phyloP scores from a whole-genome alignment of 2,797 vertebrate genomes.

The Melanotaenia trifasciata region DNA sequence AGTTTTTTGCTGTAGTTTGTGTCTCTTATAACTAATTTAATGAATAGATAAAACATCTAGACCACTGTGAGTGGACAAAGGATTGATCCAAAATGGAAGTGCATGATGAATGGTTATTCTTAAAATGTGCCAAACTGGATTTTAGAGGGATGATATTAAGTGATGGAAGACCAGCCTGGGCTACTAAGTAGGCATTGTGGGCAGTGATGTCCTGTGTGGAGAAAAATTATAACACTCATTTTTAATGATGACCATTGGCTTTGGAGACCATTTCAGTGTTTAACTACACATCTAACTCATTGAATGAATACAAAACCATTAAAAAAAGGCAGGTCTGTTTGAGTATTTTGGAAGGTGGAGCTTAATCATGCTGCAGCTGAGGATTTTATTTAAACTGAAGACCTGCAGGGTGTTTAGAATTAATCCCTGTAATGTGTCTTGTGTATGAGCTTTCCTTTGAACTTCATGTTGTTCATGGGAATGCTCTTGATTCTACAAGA shows the following conservation, averaged over 20 bases:
- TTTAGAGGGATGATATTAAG: not conserved
- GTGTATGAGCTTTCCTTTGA: not conserved
- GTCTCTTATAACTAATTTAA: not conserved
- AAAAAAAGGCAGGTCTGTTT: conserved; percentile 8
- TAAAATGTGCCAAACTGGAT: not conserved
- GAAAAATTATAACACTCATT: not conserved
- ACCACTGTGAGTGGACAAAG: not conserved
- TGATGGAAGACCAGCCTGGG: not conserved
- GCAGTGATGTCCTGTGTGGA: not conserved
- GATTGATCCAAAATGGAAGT: not conserved
- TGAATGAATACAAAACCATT: not conserved
- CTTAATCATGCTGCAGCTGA: not conserved
- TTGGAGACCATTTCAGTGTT: not conserved
- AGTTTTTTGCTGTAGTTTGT: not conserved
- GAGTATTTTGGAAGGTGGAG: not conserved
- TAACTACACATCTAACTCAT: not conserved
- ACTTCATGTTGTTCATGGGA: not conserved
- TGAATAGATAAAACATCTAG: not conserved
- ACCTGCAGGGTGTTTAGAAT: conserved; percentile 4
- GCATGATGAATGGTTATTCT: not conserved
- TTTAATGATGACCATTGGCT: not conserved
- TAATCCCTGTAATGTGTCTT: conserved; percentile 6
- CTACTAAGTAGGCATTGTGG: not conserved
- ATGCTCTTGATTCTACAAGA: not conserved
- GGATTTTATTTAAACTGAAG: not conserved